Evolutionary conservation across 2,113 vertebrate species (phyloP).

Genomic region (Galemys pyrenaicus): DNA sequence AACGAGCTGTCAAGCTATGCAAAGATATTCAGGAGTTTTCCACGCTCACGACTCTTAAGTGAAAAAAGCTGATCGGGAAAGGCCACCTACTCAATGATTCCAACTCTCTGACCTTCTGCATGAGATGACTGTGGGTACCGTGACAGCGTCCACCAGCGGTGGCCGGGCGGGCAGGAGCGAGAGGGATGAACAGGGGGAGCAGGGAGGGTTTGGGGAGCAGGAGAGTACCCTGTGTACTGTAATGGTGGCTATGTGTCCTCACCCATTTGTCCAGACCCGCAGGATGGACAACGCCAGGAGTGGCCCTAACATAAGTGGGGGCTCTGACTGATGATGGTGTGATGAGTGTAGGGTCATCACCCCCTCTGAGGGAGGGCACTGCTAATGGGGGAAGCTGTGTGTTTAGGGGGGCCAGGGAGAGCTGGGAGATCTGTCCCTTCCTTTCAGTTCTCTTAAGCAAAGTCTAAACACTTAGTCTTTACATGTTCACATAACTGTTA

Average conservation of each 20-base stretch:
- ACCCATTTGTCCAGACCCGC: background rate
- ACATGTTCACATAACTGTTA: background rate
- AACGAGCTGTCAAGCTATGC: accelerated
- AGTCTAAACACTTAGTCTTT: background rate
- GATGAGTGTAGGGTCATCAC: accelerated
- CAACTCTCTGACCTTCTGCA: too few species aligned
- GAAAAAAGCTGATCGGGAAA: background rate
- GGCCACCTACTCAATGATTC: accelerated
- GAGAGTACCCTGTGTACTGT: background rate
- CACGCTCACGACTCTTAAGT: accelerated
- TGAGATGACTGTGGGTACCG: background rate
- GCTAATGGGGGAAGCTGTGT: background rate
- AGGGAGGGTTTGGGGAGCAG: background rate
- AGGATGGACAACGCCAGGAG: too few species aligned
- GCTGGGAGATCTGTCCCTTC: background rate
- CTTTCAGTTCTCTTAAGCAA: background rate
- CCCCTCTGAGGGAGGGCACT: background rate
- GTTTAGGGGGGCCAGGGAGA: accelerated
- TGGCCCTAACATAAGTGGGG: background rate
- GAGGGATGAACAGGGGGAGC: background rate
- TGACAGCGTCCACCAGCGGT: background rate
- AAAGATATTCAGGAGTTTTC: accelerated
- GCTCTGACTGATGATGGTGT: background rate
- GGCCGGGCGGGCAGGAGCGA: background rate
- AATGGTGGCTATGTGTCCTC: too few species aligned